Evolutionary conservation across 2,888 invertebrate genomes (phyloP), one percentile per base, ranked within the genome.

Genomic region (Drosophila lacicola): DNA sequence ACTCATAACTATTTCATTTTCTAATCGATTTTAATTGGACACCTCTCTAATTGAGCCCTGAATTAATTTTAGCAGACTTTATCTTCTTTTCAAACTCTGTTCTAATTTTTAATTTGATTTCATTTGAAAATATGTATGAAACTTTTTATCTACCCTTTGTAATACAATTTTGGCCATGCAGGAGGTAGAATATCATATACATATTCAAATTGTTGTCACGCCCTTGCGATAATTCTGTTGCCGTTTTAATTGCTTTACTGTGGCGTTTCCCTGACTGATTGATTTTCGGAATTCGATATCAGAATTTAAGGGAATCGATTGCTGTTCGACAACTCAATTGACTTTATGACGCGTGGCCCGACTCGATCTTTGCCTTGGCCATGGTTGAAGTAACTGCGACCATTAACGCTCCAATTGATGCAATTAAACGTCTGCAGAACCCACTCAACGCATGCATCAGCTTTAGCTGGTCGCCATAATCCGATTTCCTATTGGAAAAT

Each of bases 321-420:
- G 19, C 13, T 6, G 8, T 21, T 62, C 44, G 39, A 14, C 36
- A 55, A 50, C 60, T 77, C 50, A 71, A 78, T 81, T 78, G 55
- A 64, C 51, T 64, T 64, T 54, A 39, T 64, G 68, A 37, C 72
- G 56, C 57, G 62, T 67, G 57, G 8, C 2, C 25, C 6, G 8
- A 8, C 8, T 25, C 25, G 25, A 25, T 25, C 8, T 2, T 55
- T 47, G 14, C 25, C 45, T 13, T 39, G 44, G 21, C 45, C 45
- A 17, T 17, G 0, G 17, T 17, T 17, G 17, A 17, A 17, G 17
- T 17, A 17, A 17, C 17, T 17, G 17, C 17, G 17, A 17, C 17
- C 17, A 72, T 75, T 72, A 86, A 86, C 67, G 87, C 88, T 84
- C 85, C 88, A 82, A 84, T 82, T 82, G 84, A 60, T 83, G 75